Percentiles rank a stretch among this genome's conserved stretches.
Conservation (phyloP, 1,140 invertebrate species). For the Dryas iulia region DNA sequence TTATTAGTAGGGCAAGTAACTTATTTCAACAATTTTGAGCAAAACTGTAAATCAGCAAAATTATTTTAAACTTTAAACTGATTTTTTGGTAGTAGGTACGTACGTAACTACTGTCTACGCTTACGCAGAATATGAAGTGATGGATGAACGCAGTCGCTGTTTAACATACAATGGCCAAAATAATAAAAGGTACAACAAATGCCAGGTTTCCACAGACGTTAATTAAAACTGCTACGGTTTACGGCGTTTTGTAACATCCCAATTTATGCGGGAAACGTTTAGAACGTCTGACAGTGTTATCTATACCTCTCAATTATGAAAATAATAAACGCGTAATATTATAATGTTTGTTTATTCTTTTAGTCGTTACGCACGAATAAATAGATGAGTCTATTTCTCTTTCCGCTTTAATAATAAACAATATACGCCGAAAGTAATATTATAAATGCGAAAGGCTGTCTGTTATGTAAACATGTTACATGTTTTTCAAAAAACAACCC, state of each 20-base stretch:
- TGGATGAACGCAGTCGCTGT: slow-evolving; percentile 56
- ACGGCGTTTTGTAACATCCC: slow-evolving; percentile 31
- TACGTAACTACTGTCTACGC: slow-evolving; percentile 2
- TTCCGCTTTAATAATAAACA: too few relatives aligned
- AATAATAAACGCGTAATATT: not conserved
- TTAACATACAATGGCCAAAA: slow-evolving; percentile 75
- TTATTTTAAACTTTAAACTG: not conserved
- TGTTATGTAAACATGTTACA: too few relatives aligned
- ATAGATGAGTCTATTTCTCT: too few relatives aligned
- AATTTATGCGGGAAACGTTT: slow-evolving; percentile 32
- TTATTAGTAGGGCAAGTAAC: too few relatives aligned
- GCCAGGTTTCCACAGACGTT: slow-evolving; percentile 61
- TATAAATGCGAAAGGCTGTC: too few relatives aligned
- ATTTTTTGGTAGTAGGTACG: not conserved
- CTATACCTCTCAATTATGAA: slow-evolving; percentile 21
- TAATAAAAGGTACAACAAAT: slow-evolving; percentile 46
- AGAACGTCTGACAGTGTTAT: slow-evolving; percentile 26
- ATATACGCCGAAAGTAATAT: too few relatives aligned
- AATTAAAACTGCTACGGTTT: slow-evolving; percentile 57
- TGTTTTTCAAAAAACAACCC: too few relatives aligned
- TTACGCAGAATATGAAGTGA: slow-evolving; percentile 58
- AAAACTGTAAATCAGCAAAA: not conserved
- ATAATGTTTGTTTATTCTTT: not conserved
- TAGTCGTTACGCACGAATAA: not conserved
- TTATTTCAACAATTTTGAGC: not conserved